phyloP scores from a whole-genome alignment of 2,797 vertebrate genomes.

The Muraenolepis orangiensis region DNA sequence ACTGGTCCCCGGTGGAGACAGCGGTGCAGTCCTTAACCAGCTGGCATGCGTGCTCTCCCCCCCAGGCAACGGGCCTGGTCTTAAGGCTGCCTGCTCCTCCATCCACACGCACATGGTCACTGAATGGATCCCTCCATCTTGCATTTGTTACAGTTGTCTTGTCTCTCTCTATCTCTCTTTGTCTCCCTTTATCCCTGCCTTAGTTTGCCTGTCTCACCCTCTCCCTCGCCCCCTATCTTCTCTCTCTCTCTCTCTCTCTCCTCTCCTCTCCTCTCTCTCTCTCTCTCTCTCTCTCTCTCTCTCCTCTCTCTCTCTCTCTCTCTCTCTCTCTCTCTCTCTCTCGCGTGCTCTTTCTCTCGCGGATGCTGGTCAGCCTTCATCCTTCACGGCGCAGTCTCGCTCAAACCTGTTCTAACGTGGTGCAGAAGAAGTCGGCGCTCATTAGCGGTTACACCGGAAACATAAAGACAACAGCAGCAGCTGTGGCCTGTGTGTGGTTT shows the following conservation, averaged over 20 bases:
- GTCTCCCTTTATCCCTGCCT: too few species aligned
- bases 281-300: too few species aligned
- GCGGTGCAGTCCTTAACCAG: too few species aligned
- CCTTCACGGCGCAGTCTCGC: too few species aligned
- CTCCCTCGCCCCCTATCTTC: too few species aligned
- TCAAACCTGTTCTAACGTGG: too few species aligned
- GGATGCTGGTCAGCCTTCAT: background rate
- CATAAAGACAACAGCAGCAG: constrained; percentile 9
- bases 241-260: too few species aligned
- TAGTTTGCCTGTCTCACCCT: too few species aligned
- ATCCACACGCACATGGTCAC: too few species aligned
- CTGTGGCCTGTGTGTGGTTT: background rate
- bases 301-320: background rate
- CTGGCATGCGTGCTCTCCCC: too few species aligned
- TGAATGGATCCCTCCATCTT: too few species aligned
- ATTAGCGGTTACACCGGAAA: constrained; percentile 1
- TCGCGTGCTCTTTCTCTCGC: constrained; percentile 20
- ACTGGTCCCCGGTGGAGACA: background rate
- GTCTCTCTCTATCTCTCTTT: background rate
- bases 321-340: background rate
- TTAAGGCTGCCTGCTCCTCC: background rate
- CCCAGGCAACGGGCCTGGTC: background rate
- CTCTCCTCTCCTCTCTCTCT: too few species aligned
- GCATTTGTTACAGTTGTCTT: background rate
- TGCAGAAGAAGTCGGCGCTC: background rate